phyloP scores from a whole-genome alignment of 2,888 invertebrate species.

The Chymomyza procnemis region DNA sequence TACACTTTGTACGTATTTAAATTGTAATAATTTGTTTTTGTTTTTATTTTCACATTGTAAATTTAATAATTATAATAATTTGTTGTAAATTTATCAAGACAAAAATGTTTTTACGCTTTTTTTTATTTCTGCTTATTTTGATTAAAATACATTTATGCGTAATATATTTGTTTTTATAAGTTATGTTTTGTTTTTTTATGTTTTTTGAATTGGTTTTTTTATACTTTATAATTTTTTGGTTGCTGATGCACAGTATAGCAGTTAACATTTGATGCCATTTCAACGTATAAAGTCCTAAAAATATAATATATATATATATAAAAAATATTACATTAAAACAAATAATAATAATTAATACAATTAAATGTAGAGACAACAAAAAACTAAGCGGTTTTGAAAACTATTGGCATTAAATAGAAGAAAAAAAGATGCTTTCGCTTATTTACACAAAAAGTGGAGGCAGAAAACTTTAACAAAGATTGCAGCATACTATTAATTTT shows the following conservation, averaged over 20 bases:
- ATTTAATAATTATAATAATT: conserved; percentile 77
- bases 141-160: conserved; percentile 78
- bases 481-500: neutral
- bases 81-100: conserved; percentile 78
- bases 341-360: conserved; percentile 50
- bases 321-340: conserved; percentile 23
- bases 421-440: conserved; percentile 39
- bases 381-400: neutral
- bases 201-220: conserved; percentile 15
- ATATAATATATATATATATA: conserved; percentile 17
- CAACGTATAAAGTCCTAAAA: conserved; percentile 38
- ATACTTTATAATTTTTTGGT: conserved; percentile 35
- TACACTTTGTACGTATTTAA: conserved; percentile 37
- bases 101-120: conserved; percentile 62
- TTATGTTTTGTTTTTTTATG: conserved; percentile 50
- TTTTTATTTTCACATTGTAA: conserved; percentile 72
- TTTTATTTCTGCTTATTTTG: conserved; percentile 59
- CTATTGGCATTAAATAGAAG: neutral
- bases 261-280: conserved; percentile 66
- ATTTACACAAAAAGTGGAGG: conserved; percentile 55
- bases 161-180: conserved; percentile 75
- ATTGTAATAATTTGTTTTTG: conserved; percentile 73
- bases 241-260: conserved; percentile 58
- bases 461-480: neutral
- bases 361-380: conserved; percentile 22